Base-by-base conservation (phyloP, 2,888 invertebrate genomes). In the Trissonchulus sp. region DNA sequence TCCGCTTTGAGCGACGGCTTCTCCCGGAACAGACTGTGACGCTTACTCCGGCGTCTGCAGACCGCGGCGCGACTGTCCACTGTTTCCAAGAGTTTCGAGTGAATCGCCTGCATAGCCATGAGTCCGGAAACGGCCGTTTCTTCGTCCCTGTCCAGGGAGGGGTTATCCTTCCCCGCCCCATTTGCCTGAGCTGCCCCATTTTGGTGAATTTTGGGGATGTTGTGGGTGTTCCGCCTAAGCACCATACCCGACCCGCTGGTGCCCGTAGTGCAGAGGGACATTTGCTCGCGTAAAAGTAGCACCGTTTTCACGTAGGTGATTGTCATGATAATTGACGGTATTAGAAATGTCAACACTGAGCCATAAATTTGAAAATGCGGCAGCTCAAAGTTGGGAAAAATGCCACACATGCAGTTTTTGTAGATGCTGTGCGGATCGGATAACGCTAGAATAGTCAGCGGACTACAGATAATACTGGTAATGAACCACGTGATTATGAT, bases 291-390 rank as follows among this genome's bases (percentile, higher is more conserved):
- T 30, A 74, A 30, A n/a, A 69, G 30, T 71, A 30, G 2, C 15
- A 65, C 28, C 8, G 68, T 65, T 28, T 35, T 88, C 2, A 93
- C 91, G 84, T 96, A 97, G 28, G 95, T 94, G 77, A 94, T 88
- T 83, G 95, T 88, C 96, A 97, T 97, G 79, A 98, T 94, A 63
- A 91, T 89, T 79, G 97, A 88, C 0, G 97, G 97, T 78, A 97
- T 94, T 88, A 96, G 94, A 87, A 97, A 97, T 80, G 94, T 94
- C 81, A 94, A 91, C 81, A 95, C 91, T 75, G 95, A 95, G 62
- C 96, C 97, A 81, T 82, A 82, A 3, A 77, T 63, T 28, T 65
- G 68, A 65, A 65, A 65, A 18, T 33, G 18, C 8, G 68, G 33
- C 75, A 78, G 72, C 73, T 78, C 78, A n/a, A 65, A 76, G 38